phyloP scores from a whole-genome alignment of 1,140 invertebrate genomes.

The Tyrophagus putrescentiae region DNA sequence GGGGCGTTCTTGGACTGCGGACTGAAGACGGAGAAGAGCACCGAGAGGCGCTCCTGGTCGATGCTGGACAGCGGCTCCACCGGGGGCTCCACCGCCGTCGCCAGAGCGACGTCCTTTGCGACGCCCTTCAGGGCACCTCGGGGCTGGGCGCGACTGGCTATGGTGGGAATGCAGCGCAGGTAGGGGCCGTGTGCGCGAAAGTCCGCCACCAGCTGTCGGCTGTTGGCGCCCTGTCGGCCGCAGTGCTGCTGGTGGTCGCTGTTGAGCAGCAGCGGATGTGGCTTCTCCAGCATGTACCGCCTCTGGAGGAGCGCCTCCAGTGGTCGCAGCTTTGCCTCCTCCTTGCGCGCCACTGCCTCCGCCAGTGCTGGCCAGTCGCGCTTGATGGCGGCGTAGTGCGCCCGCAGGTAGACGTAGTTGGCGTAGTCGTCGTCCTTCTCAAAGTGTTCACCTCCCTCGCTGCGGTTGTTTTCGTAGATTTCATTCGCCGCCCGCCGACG shows the following conservation, averaged over 20 bases:
- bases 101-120: too few species aligned
- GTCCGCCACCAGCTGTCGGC: conserved; percentile 48
- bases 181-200: conserved; percentile 65
- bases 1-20: conserved; percentile 60
- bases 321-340: neutral
- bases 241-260: neutral
- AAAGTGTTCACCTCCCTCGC: too few species aligned
- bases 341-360: neutral
- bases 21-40: conserved; percentile 83
- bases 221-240: too few species aligned
- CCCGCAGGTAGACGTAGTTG: neutral
- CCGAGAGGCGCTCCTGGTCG: conserved; percentile 71
- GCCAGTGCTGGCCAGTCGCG: neutral
- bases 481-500: neutral
- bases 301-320: neutral
- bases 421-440: conserved; percentile 1
- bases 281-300: conserved; percentile 6
- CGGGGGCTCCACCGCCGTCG: too few species aligned
- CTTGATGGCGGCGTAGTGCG: neutral
- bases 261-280: neutral
- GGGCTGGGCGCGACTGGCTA: neutral
- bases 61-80: conserved; percentile 66
- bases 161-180: neutral
- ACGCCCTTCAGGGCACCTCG: too few species aligned
- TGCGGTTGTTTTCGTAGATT: neutral